A percentile compares a stretch with the other conserved stretches of the same genome.
Evolutionary conservation across 2,888 invertebrate species (phyloP).

Genomic region (Eudemis profundana): DNA sequence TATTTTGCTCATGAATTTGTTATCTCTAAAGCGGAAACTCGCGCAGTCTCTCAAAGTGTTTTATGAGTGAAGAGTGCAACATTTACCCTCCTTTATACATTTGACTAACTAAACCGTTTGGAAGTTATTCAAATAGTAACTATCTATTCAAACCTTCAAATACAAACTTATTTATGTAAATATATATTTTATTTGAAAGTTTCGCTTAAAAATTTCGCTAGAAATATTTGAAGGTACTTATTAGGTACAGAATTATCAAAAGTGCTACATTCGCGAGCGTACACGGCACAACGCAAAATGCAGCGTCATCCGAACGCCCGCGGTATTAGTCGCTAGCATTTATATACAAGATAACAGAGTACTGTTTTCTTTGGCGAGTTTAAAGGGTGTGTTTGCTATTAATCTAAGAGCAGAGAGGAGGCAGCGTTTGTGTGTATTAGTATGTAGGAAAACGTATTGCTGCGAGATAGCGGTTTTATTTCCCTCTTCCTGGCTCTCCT

Average conservation of each 20-base stretch:
- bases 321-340: slow-evolving; percentile 28
- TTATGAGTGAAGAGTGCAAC: slow-evolving; percentile 20
- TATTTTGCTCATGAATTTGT: slow-evolving; percentile 32
- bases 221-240: not conserved
- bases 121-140: not conserved
- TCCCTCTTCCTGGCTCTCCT: slow-evolving; percentile 56
- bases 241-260: slow-evolving; percentile 5
- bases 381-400: slow-evolving; percentile 58
- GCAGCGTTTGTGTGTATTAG: slow-evolving; percentile 53
- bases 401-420: slow-evolving; percentile 56
- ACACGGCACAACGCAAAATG: slow-evolving; percentile 18
- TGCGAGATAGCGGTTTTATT: slow-evolving; percentile 70
- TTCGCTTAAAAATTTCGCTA: not conserved
- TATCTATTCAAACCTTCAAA: too few relatives aligned
- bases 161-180: not conserved
- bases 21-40: slow-evolving; percentile 37
- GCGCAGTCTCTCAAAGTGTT: slow-evolving; percentile 32
- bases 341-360: slow-evolving; percentile 42
- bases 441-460: slow-evolving; percentile 64
- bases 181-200: not conserved
- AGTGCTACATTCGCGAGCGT: slow-evolving; percentile 15
- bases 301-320: slow-evolving; percentile 26
- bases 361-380: slow-evolving; percentile 57
- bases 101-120: slow-evolving; percentile 4
- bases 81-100: not conserved